Base-by-base conservation (phyloP, 2,797 vertebrate genomes). In the Labeo calbasu region DNA sequence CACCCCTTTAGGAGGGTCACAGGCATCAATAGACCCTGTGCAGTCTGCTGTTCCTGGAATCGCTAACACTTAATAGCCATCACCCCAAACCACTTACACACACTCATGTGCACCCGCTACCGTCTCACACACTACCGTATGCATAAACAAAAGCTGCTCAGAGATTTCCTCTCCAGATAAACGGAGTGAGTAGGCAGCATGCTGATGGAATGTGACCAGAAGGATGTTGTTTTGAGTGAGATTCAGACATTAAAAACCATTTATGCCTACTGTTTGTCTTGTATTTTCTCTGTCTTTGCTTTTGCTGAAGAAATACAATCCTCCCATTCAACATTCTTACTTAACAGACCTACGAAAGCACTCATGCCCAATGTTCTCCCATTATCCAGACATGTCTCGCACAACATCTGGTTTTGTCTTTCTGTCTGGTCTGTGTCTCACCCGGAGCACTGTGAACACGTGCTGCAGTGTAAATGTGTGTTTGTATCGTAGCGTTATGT, bases 401-500 rank as follows among this genome's bases (percentile, higher is more conserved):
- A 77, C 25, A 78, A 84, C 82, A 84, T 84, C 75, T 84, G 75
- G 19, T 69, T 77, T 77, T 68, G 50, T 83, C 65, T 78, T 78
- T 55, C 40, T 36, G 50, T 70, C 65, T 61, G 65, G 51, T 32
- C 53, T 40, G n/a, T 71, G 75, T 57, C 82, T 84, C 75, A 40
- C 53, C 25, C 17, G 1, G 70, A 69, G 69, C 77, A 79, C 48
- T 25, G 50, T 14, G 19, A 68, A 71, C 81, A 86, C 76, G 81
- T 83, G 85, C 59, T 23, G 57, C 48, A 36, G 73, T 77, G 36
- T 77, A 43, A 77, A 70, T 78, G 75, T 59, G 75, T 48, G 36
- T 69, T 77, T 84, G 82, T 80, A 36, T 48, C 2, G 14, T 23
- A 51, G 78, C 15, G 70, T 88, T 88, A 88, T 84, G 76, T 85